These are phyloP conservation scores for Eucera pruinosa DNA, from an alignment of 2,888 invertebrate species.

Conservation along the genomic window DNA sequence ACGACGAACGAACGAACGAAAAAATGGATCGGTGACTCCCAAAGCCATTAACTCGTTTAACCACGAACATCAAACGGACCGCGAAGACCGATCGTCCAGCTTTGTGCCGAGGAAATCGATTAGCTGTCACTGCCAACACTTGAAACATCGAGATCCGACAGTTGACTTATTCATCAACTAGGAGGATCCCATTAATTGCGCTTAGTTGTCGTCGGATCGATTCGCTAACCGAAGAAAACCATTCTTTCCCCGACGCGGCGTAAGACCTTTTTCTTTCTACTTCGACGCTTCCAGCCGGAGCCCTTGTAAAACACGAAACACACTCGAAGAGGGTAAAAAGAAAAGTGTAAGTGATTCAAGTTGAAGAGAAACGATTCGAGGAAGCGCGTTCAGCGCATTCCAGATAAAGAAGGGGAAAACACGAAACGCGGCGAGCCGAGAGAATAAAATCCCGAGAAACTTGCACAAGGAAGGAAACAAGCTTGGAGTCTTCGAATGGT, in stretches of 20 bases:
- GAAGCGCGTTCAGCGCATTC: not conserved
- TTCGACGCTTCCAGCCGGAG: not conserved
- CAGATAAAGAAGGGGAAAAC: not conserved
- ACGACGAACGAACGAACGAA: slow-evolving; percentile 55
- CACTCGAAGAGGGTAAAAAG: no score
- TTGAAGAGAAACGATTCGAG: not conserved
- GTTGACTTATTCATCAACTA: slow-evolving; percentile 49
- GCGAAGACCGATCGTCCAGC: slow-evolving; percentile 58
- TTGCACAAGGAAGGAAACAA: not conserved
- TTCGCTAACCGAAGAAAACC: not conserved
- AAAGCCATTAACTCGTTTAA: slow-evolving; percentile 71
- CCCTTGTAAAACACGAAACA: not conserved
- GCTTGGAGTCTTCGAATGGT: slow-evolving; percentile 32
- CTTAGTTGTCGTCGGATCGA: slow-evolving; percentile 11
- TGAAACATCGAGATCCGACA: slow-evolving; percentile 52
- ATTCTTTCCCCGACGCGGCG: not conserved
- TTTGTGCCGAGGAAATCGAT: slow-evolving; percentile 61
- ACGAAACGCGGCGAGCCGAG: not conserved
- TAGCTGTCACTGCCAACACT: slow-evolving; percentile 57
- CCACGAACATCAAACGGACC: slow-evolving; percentile 67
- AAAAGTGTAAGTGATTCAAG: not conserved
- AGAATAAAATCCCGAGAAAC: slow-evolving; percentile 29
- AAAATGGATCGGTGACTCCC: slow-evolving; percentile 68
- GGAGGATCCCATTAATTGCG: slow-evolving; percentile 22
- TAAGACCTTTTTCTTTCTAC: not conserved